A percentile compares a stretch with the other conserved stretches of the same genome.
phyloP scores from a whole-genome alignment of 2,797 vertebrate species.

The Psittacula echo region DNA sequence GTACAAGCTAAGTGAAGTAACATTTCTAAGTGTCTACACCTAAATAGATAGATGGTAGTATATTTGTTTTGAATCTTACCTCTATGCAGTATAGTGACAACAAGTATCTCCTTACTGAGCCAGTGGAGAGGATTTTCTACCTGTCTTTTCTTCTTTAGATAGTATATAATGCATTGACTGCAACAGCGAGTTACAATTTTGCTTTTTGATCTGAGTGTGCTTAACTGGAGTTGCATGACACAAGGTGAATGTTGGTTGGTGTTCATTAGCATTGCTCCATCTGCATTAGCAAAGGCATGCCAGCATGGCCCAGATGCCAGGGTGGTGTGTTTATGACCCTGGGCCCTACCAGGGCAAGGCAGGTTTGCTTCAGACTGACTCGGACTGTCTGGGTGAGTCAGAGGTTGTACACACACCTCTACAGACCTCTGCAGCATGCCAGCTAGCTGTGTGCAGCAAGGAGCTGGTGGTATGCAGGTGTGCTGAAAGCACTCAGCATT shows the following conservation, averaged over 20 bases:
- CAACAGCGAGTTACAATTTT: neutral
- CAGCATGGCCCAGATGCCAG: neutral
- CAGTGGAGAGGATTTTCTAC: neutral
- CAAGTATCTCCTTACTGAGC: neutral
- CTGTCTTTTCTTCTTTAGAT: neutral
- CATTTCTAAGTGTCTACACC: neutral
- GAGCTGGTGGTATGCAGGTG: accelerated
- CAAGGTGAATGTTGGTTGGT: too few species aligned
- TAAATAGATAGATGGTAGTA: neutral
- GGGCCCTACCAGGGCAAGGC: neutral
- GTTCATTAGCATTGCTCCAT: neutral
- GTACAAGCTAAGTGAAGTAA: neutral
- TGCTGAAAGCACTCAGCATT: neutral
- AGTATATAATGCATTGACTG: neutral
- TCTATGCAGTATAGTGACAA: neutral
- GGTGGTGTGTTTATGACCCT: neutral
- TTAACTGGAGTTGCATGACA: neutral
- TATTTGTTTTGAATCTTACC: neutral
- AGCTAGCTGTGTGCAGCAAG: neutral
- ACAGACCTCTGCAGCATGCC: neutral
- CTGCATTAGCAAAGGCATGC: neutral
- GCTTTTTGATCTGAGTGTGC: neutral
- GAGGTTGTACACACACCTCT: neutral
- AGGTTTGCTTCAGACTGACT: neutral
- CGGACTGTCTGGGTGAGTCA: neutral